Base-by-base conservation (phyloP, 1,140 invertebrate genomes). In the Doryteuthis pealeii region DNA sequence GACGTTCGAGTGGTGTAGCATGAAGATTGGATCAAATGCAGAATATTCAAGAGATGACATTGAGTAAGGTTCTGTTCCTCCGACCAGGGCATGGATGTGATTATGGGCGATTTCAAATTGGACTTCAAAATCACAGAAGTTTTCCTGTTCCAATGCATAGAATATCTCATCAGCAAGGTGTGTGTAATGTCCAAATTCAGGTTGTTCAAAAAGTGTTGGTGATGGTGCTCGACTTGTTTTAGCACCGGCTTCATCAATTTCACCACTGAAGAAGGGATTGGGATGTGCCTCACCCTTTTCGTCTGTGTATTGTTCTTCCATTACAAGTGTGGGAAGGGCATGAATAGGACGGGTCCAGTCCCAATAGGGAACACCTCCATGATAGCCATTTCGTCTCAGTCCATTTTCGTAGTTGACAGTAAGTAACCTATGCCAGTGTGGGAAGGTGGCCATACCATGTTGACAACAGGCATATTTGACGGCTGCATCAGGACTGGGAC, bases 21-120 rank as follows among this genome's bases (percentile, higher is more conserved):
- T 28, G 40, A 71, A 71, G 26, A 71, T 45, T 26, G 70, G 70
- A 30, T 79, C 78, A 70, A 73, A 79, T 22, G 78, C 74, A 33
- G 76, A 75, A 74, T 75, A 79, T 4, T 71, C 43, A 3, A 79
- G 78, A 1, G 76, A 78, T 14, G 78, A 71, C 78, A 79, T 79
- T 26, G 78, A 79, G 70, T 73, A 79, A 1, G 15, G 30, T 31
- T 76, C 73, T 45, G 45, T 72, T 26, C 76, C 78, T 12, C 78
- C 78, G 32, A 79, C 73, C 67, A 75, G 30, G 2, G 74, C 74
- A 74, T 79, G 76, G 58, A 79, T 79, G 31, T 73, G 69, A 65
- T 79, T 79, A 73, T 79, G 78, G 28, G 73, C 72, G 8, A 79
- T 73, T 72, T 79, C 78, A 69, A 73, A 79, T 70, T 79, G 78